Evolutionary conservation across 2,888 invertebrate genomes (phyloP).

Genomic region (Dasypogon diadema): DNA sequence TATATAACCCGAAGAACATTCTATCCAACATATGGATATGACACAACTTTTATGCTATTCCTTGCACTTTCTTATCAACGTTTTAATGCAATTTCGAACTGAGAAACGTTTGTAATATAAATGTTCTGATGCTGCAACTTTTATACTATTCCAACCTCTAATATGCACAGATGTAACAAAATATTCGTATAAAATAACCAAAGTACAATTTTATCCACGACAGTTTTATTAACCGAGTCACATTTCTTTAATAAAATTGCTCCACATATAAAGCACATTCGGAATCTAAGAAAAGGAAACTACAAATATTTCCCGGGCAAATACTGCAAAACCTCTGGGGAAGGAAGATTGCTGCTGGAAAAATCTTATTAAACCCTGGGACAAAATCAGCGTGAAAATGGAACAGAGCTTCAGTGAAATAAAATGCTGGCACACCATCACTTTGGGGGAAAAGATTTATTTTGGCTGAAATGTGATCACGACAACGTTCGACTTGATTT

Average conservation of each 20-base stretch:
- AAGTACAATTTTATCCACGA: background rate
- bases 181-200: too few species aligned
- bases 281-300: background rate
- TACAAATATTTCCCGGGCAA: background rate
- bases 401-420: background rate
- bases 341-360: background rate
- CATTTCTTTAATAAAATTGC: background rate
- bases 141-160: too few species aligned
- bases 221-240: background rate
- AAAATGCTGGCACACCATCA: conserved; percentile 12
- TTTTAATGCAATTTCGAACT: too few species aligned
- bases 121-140: too few species aligned
- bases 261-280: background rate
- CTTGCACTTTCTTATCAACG: too few species aligned
- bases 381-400: conserved; percentile 22
- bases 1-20: too few species aligned
- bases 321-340: background rate
- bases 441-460: conserved; percentile 26
- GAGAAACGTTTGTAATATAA: too few species aligned
- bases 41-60: too few species aligned
- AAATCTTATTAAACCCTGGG: background rate
- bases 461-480: conserved; percentile 16
- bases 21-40: too few species aligned
- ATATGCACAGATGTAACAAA: too few species aligned
- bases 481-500: conserved; percentile 29